Conservation (phyloP, 2,797 vertebrate genomes). For the Chelon labrosus region DNA sequence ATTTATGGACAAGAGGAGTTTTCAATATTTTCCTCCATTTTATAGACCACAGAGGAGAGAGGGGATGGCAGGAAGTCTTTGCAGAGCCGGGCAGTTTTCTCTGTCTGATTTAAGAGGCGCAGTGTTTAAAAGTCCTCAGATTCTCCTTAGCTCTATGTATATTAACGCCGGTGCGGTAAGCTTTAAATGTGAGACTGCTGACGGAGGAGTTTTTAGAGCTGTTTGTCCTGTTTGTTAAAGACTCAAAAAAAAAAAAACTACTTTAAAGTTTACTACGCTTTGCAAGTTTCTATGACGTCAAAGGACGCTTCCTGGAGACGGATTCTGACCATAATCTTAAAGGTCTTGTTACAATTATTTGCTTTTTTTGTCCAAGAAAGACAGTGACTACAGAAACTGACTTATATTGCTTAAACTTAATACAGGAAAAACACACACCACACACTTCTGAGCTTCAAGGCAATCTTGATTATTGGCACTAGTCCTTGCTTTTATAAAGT, state of each 20-base stretch:
- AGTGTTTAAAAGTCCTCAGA: conserved; percentile 50
- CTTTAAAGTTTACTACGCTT: too few relatives aligned
- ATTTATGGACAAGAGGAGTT: conserved; percentile 50
- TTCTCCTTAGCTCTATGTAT: conserved; percentile 37
- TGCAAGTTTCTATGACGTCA: not conserved
- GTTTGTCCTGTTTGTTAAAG: not conserved
- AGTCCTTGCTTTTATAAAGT: too few relatives aligned
- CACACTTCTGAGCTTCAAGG: conserved; percentile 21
- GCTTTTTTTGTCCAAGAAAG: not conserved
- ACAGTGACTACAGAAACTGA: not conserved
- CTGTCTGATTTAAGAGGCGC: conserved; percentile 46
- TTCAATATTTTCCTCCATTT: conserved; percentile 51
- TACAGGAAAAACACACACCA: not conserved
- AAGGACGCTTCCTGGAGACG: not conserved
- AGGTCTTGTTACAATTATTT: not conserved
- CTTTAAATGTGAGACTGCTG: conserved; percentile 15
- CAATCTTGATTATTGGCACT: conserved; percentile 2
- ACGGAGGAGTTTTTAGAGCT: conserved; percentile 5
- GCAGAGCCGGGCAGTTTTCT: conserved; percentile 53
- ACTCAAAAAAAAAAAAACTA: too few relatives aligned
- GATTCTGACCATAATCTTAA: not conserved
- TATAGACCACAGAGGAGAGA: conserved; percentile 60
- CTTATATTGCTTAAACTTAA: not conserved
- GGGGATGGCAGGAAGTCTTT: conserved; percentile 46
- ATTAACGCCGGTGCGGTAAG: conserved; percentile 18